phyloP scores from a whole-genome alignment of 2,113 vertebrate genomes.

The Pavo muticus region DNA sequence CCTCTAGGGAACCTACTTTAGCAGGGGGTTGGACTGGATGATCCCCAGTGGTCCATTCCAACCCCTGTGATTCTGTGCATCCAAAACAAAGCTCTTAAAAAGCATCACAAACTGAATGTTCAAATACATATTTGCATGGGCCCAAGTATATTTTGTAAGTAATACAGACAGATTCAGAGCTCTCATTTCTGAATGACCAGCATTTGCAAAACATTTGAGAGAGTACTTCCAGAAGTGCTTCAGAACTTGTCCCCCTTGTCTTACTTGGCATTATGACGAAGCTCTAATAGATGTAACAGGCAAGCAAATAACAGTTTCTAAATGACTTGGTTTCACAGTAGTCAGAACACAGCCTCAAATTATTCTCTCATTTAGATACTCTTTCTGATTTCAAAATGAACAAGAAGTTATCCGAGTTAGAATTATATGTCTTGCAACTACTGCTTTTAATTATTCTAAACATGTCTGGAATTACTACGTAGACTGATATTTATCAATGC shows the following conservation, averaged over 20 bases:
- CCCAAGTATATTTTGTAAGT: background rate
- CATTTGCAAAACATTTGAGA: background rate
- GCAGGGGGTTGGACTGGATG: background rate
- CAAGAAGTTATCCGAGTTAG: constrained; percentile 10
- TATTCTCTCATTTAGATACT: constrained; percentile 29
- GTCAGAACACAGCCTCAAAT: constrained; percentile 37
- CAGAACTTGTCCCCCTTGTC: background rate
- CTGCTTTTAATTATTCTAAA: constrained; percentile 35
- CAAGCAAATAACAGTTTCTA: constrained; percentile 21
- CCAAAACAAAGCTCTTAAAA: background rate
- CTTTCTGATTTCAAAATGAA: constrained; percentile 43
- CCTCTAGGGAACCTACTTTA: background rate
- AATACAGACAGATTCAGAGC: background rate
- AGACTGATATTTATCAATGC: background rate
- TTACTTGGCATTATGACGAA: background rate
- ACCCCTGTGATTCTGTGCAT: background rate
- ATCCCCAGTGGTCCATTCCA: background rate
- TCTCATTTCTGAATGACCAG: background rate
- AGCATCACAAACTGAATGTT: background rate
- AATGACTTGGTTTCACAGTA: background rate
- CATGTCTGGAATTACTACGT: background rate
- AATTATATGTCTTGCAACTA: background rate
- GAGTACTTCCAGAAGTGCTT: background rate
- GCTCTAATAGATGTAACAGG: background rate
- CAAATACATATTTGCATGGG: background rate